phyloP scores from a whole-genome alignment of 1,140 invertebrate genomes.

The Parapsyche elsis region DNA sequence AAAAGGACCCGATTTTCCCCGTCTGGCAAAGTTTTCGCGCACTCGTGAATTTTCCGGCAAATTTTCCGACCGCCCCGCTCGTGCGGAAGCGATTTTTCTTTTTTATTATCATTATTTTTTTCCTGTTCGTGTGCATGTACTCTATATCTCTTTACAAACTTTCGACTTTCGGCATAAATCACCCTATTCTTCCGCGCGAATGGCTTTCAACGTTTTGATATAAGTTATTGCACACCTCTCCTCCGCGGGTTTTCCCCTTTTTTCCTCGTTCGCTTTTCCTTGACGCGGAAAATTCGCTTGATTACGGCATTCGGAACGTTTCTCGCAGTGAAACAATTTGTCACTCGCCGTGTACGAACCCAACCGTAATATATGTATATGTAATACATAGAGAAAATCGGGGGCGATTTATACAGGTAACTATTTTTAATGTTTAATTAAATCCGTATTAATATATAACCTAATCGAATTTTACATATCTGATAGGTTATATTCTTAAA shows the following conservation, averaged over 20 bases:
- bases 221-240: constrained; percentile 32
- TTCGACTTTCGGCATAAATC: constrained; percentile 29
- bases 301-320: not conserved
- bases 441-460: too few relatives aligned
- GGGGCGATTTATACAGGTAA: too few relatives aligned
- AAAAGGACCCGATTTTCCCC: not conserved
- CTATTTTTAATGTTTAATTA: too few relatives aligned
- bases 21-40: not conserved
- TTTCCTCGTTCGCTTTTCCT: not conserved
- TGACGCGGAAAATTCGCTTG: not conserved
- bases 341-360: not conserved
- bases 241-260: not conserved
- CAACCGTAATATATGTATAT: too few relatives aligned
- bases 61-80: not conserved
- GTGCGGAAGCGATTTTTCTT: constrained; percentile 6
- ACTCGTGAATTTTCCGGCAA: constrained; percentile 9
- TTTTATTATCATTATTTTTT: constrained; percentile 4
- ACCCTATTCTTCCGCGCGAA: constrained; percentile 34
- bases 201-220: constrained; percentile 36
- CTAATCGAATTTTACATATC: too few relatives aligned
- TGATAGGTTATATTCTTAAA: too few relatives aligned
- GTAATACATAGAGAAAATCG: too few relatives aligned
- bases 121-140: too few relatives aligned
- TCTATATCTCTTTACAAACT: constrained; percentile 26
- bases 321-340: not conserved